Percentiles rank a stretch among this genome's conserved stretches.
Conservation (phyloP, 2,888 invertebrate species). For the Stramonita haemastoma region DNA sequence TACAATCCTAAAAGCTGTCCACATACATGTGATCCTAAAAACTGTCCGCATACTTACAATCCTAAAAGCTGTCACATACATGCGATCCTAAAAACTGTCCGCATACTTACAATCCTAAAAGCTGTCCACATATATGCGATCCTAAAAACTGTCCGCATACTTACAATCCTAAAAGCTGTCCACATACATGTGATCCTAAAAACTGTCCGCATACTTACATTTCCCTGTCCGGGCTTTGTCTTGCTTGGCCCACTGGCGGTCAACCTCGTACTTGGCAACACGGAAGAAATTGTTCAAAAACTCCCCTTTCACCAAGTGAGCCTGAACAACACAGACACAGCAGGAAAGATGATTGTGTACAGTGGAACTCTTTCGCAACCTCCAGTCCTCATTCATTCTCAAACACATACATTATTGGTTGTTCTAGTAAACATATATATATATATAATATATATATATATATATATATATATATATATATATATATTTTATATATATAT, state of each 20-base stretch:
- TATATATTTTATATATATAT: background rate
- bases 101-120: too few species aligned
- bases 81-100: too few species aligned
- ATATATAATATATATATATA: background rate
- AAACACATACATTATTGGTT: background rate
- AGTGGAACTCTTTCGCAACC: background rate
- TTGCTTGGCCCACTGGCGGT: background rate
- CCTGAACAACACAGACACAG: slow-evolving; percentile 7
- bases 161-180: too few species aligned
- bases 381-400: background rate
- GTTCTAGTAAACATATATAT: background rate
- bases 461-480: background rate
- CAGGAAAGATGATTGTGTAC: background rate
- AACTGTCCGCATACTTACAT: background rate
- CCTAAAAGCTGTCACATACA: too few species aligned
- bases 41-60: too few species aligned
- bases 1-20: too few species aligned
- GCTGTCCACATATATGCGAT: too few species aligned
- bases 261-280: background rate
- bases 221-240: background rate
- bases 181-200: too few species aligned
- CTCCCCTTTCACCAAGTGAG: slow-evolving; percentile 31
- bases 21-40: too few species aligned
- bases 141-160: too few species aligned
- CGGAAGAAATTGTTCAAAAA: slow-evolving; percentile 30